Conservation (phyloP, 92 coral and sea anemone genomes). For the Hydrozoanthus gracilis region DNA sequence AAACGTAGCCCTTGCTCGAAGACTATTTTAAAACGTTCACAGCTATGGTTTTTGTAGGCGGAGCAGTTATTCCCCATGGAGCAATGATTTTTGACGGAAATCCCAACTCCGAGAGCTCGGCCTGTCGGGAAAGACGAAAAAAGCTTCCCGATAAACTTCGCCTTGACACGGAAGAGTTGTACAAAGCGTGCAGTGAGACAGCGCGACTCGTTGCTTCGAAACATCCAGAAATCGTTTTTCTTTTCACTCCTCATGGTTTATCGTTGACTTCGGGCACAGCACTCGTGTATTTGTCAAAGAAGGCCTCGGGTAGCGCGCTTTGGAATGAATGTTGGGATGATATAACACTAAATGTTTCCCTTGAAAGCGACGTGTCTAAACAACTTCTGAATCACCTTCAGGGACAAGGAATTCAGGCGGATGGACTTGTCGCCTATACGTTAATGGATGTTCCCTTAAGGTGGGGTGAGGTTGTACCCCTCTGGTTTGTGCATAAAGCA, state of each 20-base stretch:
- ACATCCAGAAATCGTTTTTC: conserved; percentile 63
- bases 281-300: conserved; percentile 63
- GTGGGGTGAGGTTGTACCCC: conserved; percentile 86
- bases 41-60: conserved; percentile 80
- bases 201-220: conserved; percentile 62
- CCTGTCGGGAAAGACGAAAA: conserved; percentile 68
- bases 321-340: conserved; percentile 83
- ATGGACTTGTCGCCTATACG: conserved; percentile 65
- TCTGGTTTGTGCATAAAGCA: conserved; percentile 68
- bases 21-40: background rate
- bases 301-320: conserved; percentile 73
- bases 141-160: conserved; percentile 59
- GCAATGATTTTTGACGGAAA: conserved; percentile 81
- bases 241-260: conserved; percentile 76
- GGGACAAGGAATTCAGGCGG: conserved; percentile 54
- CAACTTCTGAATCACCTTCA: conserved; percentile 61
- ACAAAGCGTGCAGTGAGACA: conserved; percentile 56
- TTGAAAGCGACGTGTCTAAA: conserved; percentile 57
- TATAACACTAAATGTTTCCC: conserved; percentile 50
- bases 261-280: conserved; percentile 60
- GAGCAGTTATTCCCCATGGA: conserved; percentile 79
- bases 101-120: conserved; percentile 57
- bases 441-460: conserved; percentile 71
- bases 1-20: too few species aligned
- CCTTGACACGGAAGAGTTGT: conserved; percentile 50